Percentiles rank a stretch among this genome's conserved stretches.
These are phyloP conservation scores for Drosophila bifasciata DNA, from an alignment of 1,140 invertebrate species.

Conservation along the genomic window DNA sequence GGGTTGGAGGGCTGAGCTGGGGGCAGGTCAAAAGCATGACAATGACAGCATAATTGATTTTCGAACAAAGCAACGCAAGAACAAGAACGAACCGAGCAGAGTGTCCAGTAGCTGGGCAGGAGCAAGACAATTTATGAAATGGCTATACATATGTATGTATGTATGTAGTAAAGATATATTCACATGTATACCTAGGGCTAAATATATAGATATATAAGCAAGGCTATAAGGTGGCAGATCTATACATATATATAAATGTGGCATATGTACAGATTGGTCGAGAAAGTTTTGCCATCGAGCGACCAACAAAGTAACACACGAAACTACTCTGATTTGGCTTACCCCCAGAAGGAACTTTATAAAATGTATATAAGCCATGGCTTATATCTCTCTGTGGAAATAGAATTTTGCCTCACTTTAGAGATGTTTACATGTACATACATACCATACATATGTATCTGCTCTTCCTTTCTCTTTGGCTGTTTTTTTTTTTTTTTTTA, in stretches of 20 bases:
- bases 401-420: slow-evolving; percentile 13
- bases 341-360: slow-evolving; percentile 49
- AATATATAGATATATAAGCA: background rate
- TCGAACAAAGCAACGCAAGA: slow-evolving; percentile 75
- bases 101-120: slow-evolving; percentile 28
- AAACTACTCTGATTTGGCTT: slow-evolving; percentile 63
- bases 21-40: slow-evolving; percentile 74
- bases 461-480: background rate
- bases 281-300: slow-evolving; percentile 65
- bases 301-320: slow-evolving; percentile 59
- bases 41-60: slow-evolving; percentile 82
- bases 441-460: background rate
- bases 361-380: slow-evolving; percentile 60
- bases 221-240: background rate
- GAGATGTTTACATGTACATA: background rate
- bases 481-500: background rate
- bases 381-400: slow-evolving; percentile 37
- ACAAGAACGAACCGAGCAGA: slow-evolving; percentile 32
- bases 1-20: slow-evolving; percentile 34
- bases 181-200: slow-evolving; percentile 7
- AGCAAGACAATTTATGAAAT: slow-evolving; percentile 71
- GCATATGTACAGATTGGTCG: slow-evolving; percentile 46
- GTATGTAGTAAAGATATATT: background rate
- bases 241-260: slow-evolving; percentile 5
- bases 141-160: slow-evolving; percentile 40